Evolutionary conservation across 2,888 invertebrate genomes (phyloP).

Genomic region (Halictus ligatus): DNA sequence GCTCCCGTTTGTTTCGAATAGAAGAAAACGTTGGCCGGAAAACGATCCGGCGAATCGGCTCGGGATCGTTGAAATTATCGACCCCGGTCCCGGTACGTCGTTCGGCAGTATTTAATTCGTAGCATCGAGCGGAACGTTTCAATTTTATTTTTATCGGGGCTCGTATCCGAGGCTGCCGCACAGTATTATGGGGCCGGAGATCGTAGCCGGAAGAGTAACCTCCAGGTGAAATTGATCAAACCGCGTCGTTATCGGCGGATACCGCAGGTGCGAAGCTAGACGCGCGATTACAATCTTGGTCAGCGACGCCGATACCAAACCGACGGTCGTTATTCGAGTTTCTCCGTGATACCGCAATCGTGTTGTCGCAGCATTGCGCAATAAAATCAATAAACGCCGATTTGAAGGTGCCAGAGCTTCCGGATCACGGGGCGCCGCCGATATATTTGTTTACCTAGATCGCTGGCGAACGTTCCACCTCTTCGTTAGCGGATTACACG

Average conservation of each 20-base stretch:
- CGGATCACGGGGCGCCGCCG: background rate
- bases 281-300: constrained; percentile 55
- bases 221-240: constrained; percentile 38
- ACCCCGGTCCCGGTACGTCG: background rate
- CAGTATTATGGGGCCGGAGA: background rate
- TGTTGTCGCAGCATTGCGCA: constrained; percentile 62
- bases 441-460: constrained; percentile 39
- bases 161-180: background rate
- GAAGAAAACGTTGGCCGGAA: background rate
- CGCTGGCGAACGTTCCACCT: background rate
- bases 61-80: background rate
- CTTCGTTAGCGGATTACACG: background rate
- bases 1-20: background rate
- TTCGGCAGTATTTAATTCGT: background rate
- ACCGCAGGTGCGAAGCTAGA: constrained; percentile 42
- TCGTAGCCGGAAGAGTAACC: background rate
- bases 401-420: constrained; percentile 44
- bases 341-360: constrained; percentile 35
- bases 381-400: constrained; percentile 59
- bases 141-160: background rate
- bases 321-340: constrained; percentile 45
- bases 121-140: background rate
- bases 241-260: constrained; percentile 12
- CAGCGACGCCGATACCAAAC: constrained; percentile 30
- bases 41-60: background rate